Evolutionary conservation across 2,797 vertebrate genomes (phyloP), one percentile per base, ranked within the genome.

Genomic region (Parauchenoglanis punctatus): DNA sequence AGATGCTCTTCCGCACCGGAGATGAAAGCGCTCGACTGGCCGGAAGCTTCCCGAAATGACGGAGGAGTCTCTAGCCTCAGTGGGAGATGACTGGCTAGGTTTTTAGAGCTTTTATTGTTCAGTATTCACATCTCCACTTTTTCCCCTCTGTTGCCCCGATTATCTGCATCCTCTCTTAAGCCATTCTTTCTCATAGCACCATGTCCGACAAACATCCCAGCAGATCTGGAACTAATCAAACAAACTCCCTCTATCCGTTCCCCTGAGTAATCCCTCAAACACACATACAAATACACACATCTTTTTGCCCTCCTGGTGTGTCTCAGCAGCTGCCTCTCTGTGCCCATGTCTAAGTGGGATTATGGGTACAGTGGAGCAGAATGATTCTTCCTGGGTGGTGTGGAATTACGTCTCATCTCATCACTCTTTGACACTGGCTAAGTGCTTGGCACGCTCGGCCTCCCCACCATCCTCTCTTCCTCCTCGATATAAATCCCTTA

Each of bases 171-270:
- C 77, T 86, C 67, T 70, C 90, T 44, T 10, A 59, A 65, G 72
- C 52, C 52, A 65, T 82, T 63, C 84, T 70, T 83, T 84, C 75
- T 90, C 35, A 46, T 70, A 31, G 28, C n/a, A 72, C 61, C 56
- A 73, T 82, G 59, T 85, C 80, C 58, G 67, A 75, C 40, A 44
- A 88, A 87, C 85, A 88, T 89, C 59, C 86, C 82, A 81, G 81
- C 72, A 85, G 81, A 85, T 88, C 84, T 87, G 89, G 89, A 91
- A 92, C 89, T 88, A 89, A 90, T 91, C 84, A 89, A 86, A 91
- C 90, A 84, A 84, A 83, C 87, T 72, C 87, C 54, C 54, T 88
- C 81, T 87, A 86, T 91, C 81, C 78, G 77, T 75, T 91, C 84
- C 85, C 61, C 75, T 87, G 72, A 52, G 80, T 83, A 89, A 90